Conservation (phyloP, 2,113 vertebrate genomes). For the Glaucomys volans region DNA sequence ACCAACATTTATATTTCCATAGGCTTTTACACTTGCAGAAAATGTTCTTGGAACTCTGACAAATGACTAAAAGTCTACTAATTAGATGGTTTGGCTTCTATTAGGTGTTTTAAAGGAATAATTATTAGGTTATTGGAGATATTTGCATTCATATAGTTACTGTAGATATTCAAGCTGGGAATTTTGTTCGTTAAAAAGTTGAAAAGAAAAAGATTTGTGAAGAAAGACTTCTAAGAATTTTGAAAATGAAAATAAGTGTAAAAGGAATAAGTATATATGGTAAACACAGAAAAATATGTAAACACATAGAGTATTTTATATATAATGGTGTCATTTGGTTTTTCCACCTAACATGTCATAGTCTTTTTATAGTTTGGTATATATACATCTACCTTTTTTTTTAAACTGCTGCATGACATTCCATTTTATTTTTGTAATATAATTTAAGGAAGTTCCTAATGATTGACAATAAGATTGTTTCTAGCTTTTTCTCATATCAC, state of each 20-base stretch:
- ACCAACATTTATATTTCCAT: neutral
- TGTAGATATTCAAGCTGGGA: neutral
- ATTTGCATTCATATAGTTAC: slow-evolving; percentile 7
- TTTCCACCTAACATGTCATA: neutral
- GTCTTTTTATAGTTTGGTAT: neutral
- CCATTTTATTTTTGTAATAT: neutral
- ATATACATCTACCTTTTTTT: neutral
- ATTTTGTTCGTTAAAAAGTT: slow-evolving; percentile 37
- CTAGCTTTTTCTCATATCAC: slow-evolving; percentile 14
- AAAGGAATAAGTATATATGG: neutral
- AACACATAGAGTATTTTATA: neutral
- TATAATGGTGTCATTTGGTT: neutral
- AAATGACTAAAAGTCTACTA: neutral
- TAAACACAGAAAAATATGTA: slow-evolving; percentile 28
- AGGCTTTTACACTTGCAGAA: slow-evolving; percentile 35
- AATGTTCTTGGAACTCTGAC: neutral
- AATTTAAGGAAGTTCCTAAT: neutral
- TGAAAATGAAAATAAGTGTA: slow-evolving; percentile 4
- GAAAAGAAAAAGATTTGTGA: neutral
- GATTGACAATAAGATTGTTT: neutral
- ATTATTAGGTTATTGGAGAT: slow-evolving; percentile 28
- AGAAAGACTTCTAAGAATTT: slow-evolving; percentile 26
- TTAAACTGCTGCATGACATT: neutral
- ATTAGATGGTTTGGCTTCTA: neutral
- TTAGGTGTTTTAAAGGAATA: neutral